These are phyloP conservation scores for Panopea generosa DNA, from an alignment of 2,888 invertebrate species.

Conservation along the genomic window DNA sequence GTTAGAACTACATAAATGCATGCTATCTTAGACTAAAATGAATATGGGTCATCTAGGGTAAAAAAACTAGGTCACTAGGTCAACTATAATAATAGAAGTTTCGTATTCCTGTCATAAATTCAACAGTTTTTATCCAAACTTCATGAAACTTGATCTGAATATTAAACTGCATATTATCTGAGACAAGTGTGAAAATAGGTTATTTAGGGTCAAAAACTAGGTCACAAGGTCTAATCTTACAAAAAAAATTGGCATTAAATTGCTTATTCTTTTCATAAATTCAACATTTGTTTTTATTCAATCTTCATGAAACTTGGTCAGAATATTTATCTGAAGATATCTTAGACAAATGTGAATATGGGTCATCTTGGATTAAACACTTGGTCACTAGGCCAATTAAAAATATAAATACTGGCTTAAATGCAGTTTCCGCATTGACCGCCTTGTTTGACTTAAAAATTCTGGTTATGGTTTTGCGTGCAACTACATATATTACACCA, in stretches of 20 bases:
- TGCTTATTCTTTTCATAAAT: too few species aligned
- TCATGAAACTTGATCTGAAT: background rate
- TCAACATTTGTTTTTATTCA: too few species aligned
- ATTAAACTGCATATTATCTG: background rate
- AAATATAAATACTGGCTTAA: background rate
- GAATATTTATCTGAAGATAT: too few species aligned
- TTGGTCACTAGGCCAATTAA: background rate
- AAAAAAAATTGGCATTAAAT: too few species aligned
- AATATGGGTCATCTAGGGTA: background rate
- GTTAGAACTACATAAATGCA: conserved; percentile 1
- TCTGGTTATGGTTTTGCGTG: too few species aligned
- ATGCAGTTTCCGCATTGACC: conserved; percentile 2
- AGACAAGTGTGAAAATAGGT: background rate
- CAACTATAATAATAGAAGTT: conserved; percentile 1
- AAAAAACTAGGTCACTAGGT: conserved; percentile 1
- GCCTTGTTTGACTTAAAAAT: too few species aligned
- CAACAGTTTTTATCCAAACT: conserved; percentile 1
- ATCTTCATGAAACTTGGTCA: too few species aligned
- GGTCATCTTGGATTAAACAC: background rate
- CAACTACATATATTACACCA: too few species aligned
- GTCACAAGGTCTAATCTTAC: too few species aligned
- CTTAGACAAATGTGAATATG: too few species aligned
- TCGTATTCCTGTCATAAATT: conserved; percentile 1
- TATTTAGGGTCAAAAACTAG: too few species aligned
- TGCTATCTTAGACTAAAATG: conserved; percentile 1